Conservation (phyloP, 2,113 vertebrate genomes). For the Dasyornis broadbenti region DNA sequence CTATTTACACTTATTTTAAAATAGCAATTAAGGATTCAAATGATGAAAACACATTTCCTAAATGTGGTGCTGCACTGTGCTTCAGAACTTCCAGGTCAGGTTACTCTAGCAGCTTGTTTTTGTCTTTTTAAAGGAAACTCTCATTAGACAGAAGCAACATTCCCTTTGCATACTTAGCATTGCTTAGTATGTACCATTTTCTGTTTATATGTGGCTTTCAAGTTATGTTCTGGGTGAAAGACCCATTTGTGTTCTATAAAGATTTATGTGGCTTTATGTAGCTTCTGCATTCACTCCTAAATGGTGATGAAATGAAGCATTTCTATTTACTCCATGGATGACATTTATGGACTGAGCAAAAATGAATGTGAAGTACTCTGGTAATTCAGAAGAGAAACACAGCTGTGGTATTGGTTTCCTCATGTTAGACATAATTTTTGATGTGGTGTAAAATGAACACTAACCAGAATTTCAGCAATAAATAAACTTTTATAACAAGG, state of each 20-base stretch:
- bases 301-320: neutral
- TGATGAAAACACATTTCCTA: neutral
- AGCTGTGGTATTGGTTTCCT: neutral
- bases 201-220: neutral
- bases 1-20: neutral
- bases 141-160: neutral
- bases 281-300: neutral
- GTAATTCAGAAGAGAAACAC: neutral
- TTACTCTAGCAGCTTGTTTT: neutral
- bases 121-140: neutral
- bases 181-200: neutral
- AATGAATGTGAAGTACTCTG: neutral
- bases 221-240: neutral
- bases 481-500: neutral
- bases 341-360: neutral
- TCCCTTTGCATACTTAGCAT: neutral
- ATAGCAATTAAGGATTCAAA: neutral
- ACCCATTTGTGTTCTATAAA: neutral
- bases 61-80: neutral
- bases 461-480: neutral
- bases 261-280: neutral
- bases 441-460: neutral
- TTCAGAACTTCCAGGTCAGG: neutral
- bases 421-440: neutral
- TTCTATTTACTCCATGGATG: neutral